phyloP scores from a whole-genome alignment of 2,113 vertebrate genomes.

The Lampris incognitus region DNA sequence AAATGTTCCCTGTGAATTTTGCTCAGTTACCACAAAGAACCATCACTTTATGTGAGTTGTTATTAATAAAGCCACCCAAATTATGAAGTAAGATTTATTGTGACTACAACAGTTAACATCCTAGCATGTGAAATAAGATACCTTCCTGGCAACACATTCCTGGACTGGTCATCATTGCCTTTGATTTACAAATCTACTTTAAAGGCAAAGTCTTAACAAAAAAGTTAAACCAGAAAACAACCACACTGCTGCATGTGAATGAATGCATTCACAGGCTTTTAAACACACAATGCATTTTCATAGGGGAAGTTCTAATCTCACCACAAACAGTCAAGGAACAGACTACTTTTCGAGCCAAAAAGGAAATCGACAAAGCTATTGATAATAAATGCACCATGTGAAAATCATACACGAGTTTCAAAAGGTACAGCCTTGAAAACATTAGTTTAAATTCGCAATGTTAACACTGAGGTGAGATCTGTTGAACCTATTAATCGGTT shows the following conservation, averaged over 20 bases:
- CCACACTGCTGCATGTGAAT: not conserved
- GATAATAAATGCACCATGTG: not conserved
- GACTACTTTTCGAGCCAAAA: not conserved
- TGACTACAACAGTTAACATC: not conserved
- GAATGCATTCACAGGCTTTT: too few species aligned
- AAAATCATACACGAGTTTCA: not conserved
- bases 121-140: not conserved
- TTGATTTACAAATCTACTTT: not conserved
- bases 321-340: not conserved
- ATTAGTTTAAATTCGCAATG: not conserved
- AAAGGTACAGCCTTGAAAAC: not conserved
- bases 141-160: not conserved
- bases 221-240: not conserved
- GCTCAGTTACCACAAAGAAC: too few species aligned
- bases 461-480: conserved; percentile 3
- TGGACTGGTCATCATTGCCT: not conserved
- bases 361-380: not conserved
- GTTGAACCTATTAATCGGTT: not conserved
- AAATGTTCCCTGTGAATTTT: too few species aligned
- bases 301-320: too few species aligned
- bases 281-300: too few species aligned
- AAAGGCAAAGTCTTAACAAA: not conserved
- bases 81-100: too few species aligned
- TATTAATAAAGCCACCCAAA: too few species aligned
- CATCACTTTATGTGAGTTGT: too few species aligned